Base-by-base conservation (phyloP, 2,113 vertebrate genomes). In the Calidris pugnax region DNA sequence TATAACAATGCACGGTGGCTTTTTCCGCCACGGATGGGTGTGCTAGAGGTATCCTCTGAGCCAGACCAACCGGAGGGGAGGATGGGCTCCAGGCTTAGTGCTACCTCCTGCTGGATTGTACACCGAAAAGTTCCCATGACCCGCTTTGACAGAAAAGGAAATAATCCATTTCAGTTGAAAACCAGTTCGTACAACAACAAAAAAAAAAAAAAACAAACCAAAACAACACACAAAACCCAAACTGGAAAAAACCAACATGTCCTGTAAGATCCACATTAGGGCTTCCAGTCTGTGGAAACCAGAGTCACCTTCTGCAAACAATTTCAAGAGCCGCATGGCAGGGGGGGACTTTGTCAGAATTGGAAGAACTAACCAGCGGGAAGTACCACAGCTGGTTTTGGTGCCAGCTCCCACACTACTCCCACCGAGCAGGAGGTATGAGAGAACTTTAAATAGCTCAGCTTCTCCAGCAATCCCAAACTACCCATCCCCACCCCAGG, bases 401-500 rank as follows among this genome's bases (percentile, higher is more conserved):
- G 16, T n/a, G 37, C 37, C 74, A 93, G 37, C n/a, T 92, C 71
- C 79, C 26, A 59, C 12, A 28, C 9, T 14, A n/a, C 9, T 18
- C 64, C 27, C 14, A 43, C 17, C 23, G 68, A 12, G 9, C 53
- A 79, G 45, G 17, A 51, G 4, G 24, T 37, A 45, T 2, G 3
- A 41, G 12, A 9, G 32, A 3, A 0, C 50, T 72, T 90, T 41
- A 35, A 56, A 83, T 12, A 15, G 8, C 18, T 43, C 24, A 6
- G 10, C 35, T 19, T 75, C 71, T 85, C 45, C 33, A 72, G 17
- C 0, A 0, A 59, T 30, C 22, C 51, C 19, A 15, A 72, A 85
- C 43, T 35, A 78, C 10, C 41, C 8, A 53, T 74, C 21, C 64
- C 60, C 57, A 14, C 3, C 32, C 26, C 0, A 0, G 17, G 15